Conservation (phyloP, 2,113 vertebrate genomes). For the Menura novaehollandiae region DNA sequence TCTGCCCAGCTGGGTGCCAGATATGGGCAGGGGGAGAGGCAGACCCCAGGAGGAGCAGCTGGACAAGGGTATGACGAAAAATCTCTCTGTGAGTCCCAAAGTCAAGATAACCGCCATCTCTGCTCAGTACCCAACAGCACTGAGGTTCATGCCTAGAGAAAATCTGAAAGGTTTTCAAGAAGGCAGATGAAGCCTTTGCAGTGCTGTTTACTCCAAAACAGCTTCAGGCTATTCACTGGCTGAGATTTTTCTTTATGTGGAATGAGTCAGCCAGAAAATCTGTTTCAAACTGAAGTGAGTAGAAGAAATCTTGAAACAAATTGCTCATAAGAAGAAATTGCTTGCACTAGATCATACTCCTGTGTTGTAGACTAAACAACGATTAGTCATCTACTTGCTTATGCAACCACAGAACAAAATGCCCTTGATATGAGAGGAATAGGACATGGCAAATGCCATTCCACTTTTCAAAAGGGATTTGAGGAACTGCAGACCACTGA, state of each 20-base stretch:
- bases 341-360: background rate
- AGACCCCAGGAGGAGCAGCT: background rate
- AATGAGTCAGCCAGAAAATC: slow-evolving; percentile 38
- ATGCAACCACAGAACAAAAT: background rate
- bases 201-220: background rate
- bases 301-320: background rate
- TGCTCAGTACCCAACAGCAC: background rate
- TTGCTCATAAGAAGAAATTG: background rate
- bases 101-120: background rate
- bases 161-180: background rate
- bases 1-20: background rate
- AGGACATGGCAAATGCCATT: background rate
- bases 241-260: background rate
- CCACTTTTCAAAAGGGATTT: background rate
- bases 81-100: background rate
- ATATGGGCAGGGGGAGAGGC: background rate
- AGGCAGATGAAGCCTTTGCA: background rate
- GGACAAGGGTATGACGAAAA: background rate
- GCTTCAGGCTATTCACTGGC: background rate
- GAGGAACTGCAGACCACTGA: background rate
- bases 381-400: slow-evolving; percentile 12
- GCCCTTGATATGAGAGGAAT: background rate
- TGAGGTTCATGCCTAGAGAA: background rate
- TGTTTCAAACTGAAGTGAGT: background rate
- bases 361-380: background rate